Conservation (phyloP, 2,113 vertebrate genomes). For the Mormyrus lacerda region DNA sequence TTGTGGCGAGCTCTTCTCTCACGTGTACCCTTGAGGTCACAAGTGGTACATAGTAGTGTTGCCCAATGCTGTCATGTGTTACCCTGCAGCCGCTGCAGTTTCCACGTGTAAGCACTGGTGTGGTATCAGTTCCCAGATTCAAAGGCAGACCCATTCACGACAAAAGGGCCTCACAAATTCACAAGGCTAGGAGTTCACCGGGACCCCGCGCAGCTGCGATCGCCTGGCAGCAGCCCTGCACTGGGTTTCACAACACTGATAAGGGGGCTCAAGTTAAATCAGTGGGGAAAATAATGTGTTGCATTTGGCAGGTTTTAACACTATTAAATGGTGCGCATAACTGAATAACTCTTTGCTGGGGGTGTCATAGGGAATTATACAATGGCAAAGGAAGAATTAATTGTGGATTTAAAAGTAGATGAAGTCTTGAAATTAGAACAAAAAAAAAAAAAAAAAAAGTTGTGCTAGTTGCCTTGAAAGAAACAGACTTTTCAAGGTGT, state of each 20-base stretch:
- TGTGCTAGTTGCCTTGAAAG: neutral
- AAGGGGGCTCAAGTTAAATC: neutral
- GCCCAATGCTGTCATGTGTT: neutral
- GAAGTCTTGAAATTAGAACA: neutral
- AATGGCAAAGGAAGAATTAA: neutral
- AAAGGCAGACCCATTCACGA: neutral
- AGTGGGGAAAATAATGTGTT: neutral
- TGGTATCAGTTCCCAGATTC: constrained; percentile 16
- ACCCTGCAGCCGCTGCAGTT: neutral
- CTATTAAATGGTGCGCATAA: neutral
- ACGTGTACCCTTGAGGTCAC: neutral
- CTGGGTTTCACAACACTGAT: neutral
- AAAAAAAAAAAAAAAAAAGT: neutral
- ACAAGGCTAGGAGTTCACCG: neutral
- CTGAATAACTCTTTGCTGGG: neutral
- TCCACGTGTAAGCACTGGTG: neutral
- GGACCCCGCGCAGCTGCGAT: neutral
- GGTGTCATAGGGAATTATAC: neutral
- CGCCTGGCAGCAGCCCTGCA: neutral
- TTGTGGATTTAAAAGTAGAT: neutral
- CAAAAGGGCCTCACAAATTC: neutral
- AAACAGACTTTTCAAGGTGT: neutral
- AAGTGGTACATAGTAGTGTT: neutral
- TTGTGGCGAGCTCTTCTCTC: neutral
- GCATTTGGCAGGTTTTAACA: no score